Percentiles rank a stretch among this genome's conserved stretches.
phyloP scores from a whole-genome alignment of 2,113 vertebrate species.

The Neogobius melanostomus region DNA sequence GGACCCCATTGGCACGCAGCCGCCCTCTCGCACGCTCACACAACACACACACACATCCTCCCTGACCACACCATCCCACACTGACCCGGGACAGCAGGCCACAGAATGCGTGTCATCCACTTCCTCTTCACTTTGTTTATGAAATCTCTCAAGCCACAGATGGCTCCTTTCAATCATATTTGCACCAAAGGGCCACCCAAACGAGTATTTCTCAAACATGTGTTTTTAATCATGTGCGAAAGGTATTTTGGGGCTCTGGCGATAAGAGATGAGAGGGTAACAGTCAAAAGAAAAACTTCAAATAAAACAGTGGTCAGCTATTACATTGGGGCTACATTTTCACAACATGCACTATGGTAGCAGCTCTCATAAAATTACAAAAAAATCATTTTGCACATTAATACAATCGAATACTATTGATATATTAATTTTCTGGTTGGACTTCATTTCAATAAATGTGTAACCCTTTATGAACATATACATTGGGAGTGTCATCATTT shows the following conservation, averaged over 20 bases:
- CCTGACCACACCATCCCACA: conserved; percentile 34
- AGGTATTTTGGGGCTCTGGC: not conserved
- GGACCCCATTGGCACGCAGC: conserved; percentile 70
- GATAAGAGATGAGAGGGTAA: not conserved
- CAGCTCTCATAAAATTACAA: too few species aligned
- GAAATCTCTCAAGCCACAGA: conserved; percentile 32
- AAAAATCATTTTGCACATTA: too few species aligned
- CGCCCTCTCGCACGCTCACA: conserved; percentile 22
- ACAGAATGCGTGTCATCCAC: conserved; percentile 53
- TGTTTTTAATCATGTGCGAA: conserved; percentile 4
- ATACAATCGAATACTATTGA: too few species aligned
- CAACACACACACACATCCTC: conserved; percentile 39
- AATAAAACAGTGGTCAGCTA: not conserved
- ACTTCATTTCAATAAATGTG: too few species aligned
- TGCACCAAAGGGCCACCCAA: conserved; percentile 22
- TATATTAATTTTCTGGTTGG: too few species aligned
- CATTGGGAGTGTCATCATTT: too few species aligned
- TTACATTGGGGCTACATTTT: too few species aligned
- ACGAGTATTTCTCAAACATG: not conserved
- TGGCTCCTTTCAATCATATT: conserved; percentile 26
- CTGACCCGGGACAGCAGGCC: conserved; percentile 46
- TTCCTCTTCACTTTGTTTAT: conserved; percentile 56
- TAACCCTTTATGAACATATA: too few species aligned
- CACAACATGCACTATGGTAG: too few species aligned
- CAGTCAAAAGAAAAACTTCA: not conserved